Conservation (phyloP, 1,140 invertebrate species). For the Drosophila trapezifrons region DNA sequence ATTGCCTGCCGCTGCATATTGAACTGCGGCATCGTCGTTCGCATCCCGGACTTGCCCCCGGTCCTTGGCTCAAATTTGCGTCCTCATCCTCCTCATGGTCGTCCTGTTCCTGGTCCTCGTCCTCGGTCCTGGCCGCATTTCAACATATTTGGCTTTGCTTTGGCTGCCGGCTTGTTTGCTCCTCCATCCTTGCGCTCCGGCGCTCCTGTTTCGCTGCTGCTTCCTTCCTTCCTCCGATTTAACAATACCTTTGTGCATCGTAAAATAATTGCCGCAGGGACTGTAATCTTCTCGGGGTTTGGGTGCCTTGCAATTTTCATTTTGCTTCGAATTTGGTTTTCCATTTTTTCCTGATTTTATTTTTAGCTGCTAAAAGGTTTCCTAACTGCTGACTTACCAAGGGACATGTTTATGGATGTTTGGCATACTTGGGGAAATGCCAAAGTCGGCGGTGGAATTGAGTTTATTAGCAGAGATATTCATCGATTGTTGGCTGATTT, state of each 20-base stretch:
- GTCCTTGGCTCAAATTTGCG: slow-evolving; percentile 18
- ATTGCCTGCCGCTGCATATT: slow-evolving; percentile 81
- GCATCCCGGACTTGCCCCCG: slow-evolving; percentile 10
- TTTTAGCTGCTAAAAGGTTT: slow-evolving; percentile 32
- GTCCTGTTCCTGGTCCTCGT: slow-evolving; percentile 42
- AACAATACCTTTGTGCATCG: slow-evolving; percentile 84
- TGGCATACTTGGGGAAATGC: slow-evolving; percentile 33
- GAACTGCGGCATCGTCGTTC: slow-evolving; percentile 66
- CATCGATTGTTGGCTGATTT: slow-evolving; percentile 23
- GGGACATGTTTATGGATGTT: slow-evolving; percentile 48
- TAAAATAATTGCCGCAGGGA: slow-evolving; percentile 82
- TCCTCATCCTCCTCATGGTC: slow-evolving; percentile 6
- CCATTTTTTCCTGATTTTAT: slow-evolving; percentile 13
- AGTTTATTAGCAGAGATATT: slow-evolving; percentile 33
- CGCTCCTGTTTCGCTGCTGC: slow-evolving; percentile 22
- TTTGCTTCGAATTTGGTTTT: slow-evolving; percentile 31
- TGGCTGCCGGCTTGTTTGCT: slow-evolving; percentile 71
- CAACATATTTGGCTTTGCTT: slow-evolving; percentile 82
- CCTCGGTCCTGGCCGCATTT: slow-evolving; percentile 74
- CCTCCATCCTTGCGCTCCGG: slow-evolving; percentile 16
- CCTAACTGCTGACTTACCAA: slow-evolving; percentile 24
- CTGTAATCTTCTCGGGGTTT: slow-evolving; percentile 75
- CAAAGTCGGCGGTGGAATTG: slow-evolving; percentile 1
- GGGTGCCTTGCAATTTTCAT: slow-evolving; percentile 76
- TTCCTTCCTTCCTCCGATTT: slow-evolving; percentile 47